Percentiles rank a stretch among this genome's conserved stretches.
Evolutionary conservation across 2,797 vertebrate genomes (phyloP).

Genomic region (Clarias platycephalus): DNA sequence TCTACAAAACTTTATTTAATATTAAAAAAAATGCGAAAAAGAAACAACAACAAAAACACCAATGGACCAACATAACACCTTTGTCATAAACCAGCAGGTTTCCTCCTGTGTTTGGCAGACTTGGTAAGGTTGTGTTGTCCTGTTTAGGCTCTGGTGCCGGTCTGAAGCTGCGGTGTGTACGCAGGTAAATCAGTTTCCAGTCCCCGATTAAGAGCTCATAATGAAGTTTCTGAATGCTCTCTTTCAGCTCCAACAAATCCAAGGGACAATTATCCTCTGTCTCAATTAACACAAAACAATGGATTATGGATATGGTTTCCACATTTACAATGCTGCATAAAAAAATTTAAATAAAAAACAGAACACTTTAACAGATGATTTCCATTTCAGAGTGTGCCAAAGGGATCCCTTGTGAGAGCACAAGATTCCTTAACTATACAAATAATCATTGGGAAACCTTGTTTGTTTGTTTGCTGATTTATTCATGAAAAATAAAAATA

Average conservation of each 20-base stretch:
- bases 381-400: neutral
- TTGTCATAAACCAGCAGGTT: conserved; percentile 82
- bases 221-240: conserved; percentile 76
- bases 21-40: neutral
- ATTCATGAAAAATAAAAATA: neutral
- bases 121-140: conserved; percentile 25
- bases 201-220: conserved; percentile 73
- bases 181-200: conserved; percentile 78
- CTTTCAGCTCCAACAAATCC: conserved; percentile 73
- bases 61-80: conserved; percentile 68
- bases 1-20: neutral
- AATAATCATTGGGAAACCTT: neutral
- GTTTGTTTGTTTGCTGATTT: neutral
- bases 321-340: neutral
- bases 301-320: neutral
- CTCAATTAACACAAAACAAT: conserved; percentile 57
- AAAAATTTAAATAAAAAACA: neutral
- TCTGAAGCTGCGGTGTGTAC: conserved; percentile 73
- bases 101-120: conserved; percentile 75
- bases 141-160: conserved; percentile 46
- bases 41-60: neutral
- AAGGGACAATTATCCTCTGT: conserved; percentile 70
- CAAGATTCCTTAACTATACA: neutral
- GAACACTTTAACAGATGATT: neutral
- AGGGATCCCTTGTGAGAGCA: neutral